phyloP scores from a whole-genome alignment of 2,888 invertebrate species.

The Zeuzera pyrina region DNA sequence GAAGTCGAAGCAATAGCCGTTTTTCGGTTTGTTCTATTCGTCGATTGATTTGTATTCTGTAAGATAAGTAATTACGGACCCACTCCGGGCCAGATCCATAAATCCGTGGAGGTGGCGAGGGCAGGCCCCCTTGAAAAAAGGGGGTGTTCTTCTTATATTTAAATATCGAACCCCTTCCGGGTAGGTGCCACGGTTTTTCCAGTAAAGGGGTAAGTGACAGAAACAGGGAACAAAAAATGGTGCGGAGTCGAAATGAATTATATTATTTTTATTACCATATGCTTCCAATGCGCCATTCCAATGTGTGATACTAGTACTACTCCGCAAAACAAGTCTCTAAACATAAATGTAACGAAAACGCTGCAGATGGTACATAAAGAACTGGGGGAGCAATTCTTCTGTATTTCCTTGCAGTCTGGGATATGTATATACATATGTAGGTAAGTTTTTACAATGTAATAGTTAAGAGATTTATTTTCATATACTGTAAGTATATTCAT shows the following conservation, averaged over 20 bases:
- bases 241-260: constrained; percentile 23
- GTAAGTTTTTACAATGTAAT: too few relatives aligned
- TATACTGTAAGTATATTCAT: too few relatives aligned
- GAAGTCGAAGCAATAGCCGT: constrained; percentile 9
- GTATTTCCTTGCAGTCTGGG: too few relatives aligned
- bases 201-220: constrained; percentile 74
- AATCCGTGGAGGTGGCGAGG: constrained; percentile 42
- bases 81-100: constrained; percentile 67
- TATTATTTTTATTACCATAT: too few relatives aligned
- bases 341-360: too few relatives aligned
- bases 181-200: constrained; percentile 74
- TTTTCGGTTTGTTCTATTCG: constrained; percentile 15
- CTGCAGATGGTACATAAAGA: too few relatives aligned
- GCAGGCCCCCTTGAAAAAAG: constrained; percentile 60
- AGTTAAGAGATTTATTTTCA: too few relatives aligned
- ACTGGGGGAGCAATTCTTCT: too few relatives aligned
- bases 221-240: constrained; percentile 41
- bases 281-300: too few relatives aligned
- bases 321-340: too few relatives aligned
- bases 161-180: constrained; percentile 74
- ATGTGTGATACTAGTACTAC: too few relatives aligned
- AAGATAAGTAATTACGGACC: constrained; percentile 71
- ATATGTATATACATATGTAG: too few relatives aligned
- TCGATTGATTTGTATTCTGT: constrained; percentile 69
- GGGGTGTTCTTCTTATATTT: constrained; percentile 73